Conservation (phyloP, 2,888 invertebrate species). For the Rhabditoides inermis region DNA sequence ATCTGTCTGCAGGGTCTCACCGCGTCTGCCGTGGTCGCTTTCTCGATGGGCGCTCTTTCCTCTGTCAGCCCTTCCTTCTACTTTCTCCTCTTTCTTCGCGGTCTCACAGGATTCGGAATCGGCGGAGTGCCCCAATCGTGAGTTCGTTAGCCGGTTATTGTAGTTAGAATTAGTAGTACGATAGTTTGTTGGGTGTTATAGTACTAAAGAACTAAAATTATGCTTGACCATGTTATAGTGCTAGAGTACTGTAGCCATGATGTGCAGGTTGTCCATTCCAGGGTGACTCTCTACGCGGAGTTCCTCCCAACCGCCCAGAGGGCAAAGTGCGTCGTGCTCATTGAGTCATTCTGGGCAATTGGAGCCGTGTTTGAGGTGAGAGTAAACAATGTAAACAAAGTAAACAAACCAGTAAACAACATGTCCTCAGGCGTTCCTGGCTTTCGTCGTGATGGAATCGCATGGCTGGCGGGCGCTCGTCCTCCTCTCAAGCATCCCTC, state of each 20-base stretch:
- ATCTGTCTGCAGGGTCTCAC: conserved; percentile 67
- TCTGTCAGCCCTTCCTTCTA: conserved; percentile 81
- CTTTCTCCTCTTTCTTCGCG: conserved; percentile 80
- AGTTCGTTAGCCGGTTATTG: too few species aligned
- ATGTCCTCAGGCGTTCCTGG: conserved; percentile 69
- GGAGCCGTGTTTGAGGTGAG: conserved; percentile 76
- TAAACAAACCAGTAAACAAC: neutral
- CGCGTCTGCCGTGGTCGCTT: conserved; percentile 77
- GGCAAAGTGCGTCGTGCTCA: conserved; percentile 84
- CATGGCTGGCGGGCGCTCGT: conserved; percentile 84
- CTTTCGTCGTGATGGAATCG: conserved; percentile 80
- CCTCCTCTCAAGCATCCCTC: conserved; percentile 79
- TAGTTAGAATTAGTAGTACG: too few species aligned
- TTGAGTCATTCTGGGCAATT: conserved; percentile 94
- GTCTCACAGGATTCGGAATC: conserved; percentile 86
- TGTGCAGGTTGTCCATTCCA: too few species aligned
- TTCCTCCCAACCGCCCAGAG: conserved; percentile 85
- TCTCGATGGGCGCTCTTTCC: conserved; percentile 81
- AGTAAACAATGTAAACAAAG: neutral
- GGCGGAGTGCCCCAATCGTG: conserved; percentile 94
- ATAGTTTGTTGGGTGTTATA: too few species aligned
- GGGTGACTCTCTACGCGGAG: conserved; percentile 88
- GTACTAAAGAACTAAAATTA: too few species aligned
- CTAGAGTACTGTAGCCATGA: too few species aligned
- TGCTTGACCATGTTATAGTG: too few species aligned